Conservation (phyloP, 2,113 vertebrate species). For the Riparia riparia region DNA sequence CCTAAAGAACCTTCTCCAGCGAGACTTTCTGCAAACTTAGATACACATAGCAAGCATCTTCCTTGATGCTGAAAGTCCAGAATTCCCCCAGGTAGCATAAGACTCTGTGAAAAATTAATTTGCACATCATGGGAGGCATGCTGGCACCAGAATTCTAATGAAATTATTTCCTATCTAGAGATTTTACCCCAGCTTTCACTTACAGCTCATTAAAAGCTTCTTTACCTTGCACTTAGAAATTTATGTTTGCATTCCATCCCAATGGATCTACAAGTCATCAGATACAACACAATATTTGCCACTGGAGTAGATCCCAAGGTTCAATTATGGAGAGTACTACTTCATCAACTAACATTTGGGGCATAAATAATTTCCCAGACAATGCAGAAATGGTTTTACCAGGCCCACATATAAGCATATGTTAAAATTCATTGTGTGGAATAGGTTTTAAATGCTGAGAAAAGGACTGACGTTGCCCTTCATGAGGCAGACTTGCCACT, state of each 20-base stretch:
- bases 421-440: not conserved
- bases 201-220: conserved; percentile 41
- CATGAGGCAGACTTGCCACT: not conserved
- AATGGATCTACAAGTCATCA: conserved; percentile 1
- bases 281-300: not conserved
- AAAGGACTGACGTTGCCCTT: not conserved
- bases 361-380: conserved; percentile 8
- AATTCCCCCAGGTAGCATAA: not conserved
- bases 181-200: conserved; percentile 29
- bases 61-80: conserved; percentile 6
- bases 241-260: conserved; percentile 18
- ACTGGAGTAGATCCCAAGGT: not conserved
- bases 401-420: not conserved
- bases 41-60: not conserved
- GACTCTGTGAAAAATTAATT: conserved; percentile 27
- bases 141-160: conserved; percentile 29
- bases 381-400: not conserved
- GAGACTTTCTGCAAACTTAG: not conserved
- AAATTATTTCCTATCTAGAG: conserved; percentile 20
- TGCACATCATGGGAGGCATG: not conserved
- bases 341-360: not conserved
- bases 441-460: not conserved
- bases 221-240: conserved; percentile 8
- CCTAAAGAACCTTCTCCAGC: not conserved
- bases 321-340: conserved; percentile 12